Evolutionary conservation across 2,888 invertebrate species (phyloP), one percentile per base, ranked within the genome.

Genomic region (Cheilosia soror): DNA sequence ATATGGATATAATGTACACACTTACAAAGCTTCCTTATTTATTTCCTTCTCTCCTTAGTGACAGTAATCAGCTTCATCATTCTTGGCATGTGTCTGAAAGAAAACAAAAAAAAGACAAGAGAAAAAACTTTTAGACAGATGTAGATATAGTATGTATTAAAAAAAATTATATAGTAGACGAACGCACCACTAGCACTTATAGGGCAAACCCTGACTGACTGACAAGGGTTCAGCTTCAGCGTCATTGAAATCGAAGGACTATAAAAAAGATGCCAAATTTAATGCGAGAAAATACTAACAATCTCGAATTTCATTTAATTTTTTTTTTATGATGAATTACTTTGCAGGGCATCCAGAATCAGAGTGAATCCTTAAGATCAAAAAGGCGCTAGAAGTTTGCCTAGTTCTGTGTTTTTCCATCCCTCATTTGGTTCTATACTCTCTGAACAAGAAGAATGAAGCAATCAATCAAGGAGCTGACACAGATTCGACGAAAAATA

Each of bases 231-330:
- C 60, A 66, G 58, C 58, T 78, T 78, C 60, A 66, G 58, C 58
- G 33, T 58, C 62, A 66, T 75, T 58, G 69, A 62, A 72, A 78
- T 68, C 33, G 49, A 83, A 68, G 69, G 62, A 60, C 71, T 13
- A 58, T 20, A 78, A 77, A 60, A 69, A 69, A 76, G 66, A 65
- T 66, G 71, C 55, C 65, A 82, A 66, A 78, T 49, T 78, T 69
- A 57, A 69, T 63, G 78, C 40, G 42, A 71, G 71, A 53, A 72
- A 76, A 69, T 51, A 58, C 53, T 62, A 66, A 63, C 68, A 83
- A 73, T 83, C 78, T 78, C 57, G 44, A 79, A 40, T 78, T 77
- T 79, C 68, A 68, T 79, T 83, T 73, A 78, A 83, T 79, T 78
- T 77, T 71, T 11, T 1, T 37, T 73, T 33, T 78, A 57, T 73